A percentile compares a stretch with the other conserved stretches of the same genome.
Conservation (phyloP, 2,113 vertebrate genomes). For the Mohoua ochrocephala region DNA sequence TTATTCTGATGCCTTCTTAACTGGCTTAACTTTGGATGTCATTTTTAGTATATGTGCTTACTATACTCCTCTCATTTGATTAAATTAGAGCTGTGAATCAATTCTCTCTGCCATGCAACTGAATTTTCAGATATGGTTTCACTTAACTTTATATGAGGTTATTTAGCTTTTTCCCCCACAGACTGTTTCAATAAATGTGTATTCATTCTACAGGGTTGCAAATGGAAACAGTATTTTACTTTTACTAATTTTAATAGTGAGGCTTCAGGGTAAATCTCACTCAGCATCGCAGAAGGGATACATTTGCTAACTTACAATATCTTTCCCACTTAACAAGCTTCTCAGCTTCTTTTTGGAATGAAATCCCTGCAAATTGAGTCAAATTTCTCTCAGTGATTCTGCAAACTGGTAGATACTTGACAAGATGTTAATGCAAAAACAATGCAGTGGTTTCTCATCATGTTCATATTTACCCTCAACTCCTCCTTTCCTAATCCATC, state of each 20-base stretch:
- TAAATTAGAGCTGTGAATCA: conserved; percentile 15
- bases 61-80: background rate
- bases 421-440: background rate
- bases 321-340: background rate
- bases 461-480: background rate
- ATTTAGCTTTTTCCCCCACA: background rate
- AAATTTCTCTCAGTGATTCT: background rate
- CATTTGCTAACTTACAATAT: background rate
- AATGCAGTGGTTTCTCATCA: background rate
- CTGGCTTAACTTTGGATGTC: conserved; percentile 9
- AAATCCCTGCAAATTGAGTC: background rate
- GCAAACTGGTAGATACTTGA: background rate
- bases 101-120: background rate
- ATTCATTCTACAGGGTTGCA: background rate
- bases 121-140: background rate
- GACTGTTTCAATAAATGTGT: background rate
- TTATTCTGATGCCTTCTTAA: conserved; percentile 26
- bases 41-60: conserved; percentile 38
- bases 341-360: background rate
- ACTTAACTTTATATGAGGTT: background rate
- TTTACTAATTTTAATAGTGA: background rate
- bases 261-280: background rate
- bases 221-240: background rate
- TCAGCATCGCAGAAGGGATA: background rate
- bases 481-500: background rate